phyloP scores from a whole-genome alignment of 2,113 vertebrate genomes.

The Mungos mungo region DNA sequence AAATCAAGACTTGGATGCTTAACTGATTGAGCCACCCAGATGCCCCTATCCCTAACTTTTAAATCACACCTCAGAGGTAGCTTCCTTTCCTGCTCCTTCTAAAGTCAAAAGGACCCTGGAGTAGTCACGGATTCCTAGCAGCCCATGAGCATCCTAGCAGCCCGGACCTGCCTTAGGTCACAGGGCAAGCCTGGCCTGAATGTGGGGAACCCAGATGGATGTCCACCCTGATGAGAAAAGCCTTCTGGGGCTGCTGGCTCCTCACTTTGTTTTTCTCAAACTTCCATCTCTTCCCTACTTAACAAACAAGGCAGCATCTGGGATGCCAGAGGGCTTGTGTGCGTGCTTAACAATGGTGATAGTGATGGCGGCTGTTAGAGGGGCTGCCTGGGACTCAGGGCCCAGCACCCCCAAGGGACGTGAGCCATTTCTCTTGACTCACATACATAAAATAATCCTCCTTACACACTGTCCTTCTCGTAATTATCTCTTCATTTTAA shows the following conservation, averaged over 20 bases:
- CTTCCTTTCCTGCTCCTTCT: constrained; percentile 25
- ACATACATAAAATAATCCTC: not conserved
- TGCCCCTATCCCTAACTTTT: no score
- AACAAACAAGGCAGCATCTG: not conserved
- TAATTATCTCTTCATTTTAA: not conserved
- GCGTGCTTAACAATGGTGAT: not conserved
- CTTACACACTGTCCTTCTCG: not conserved
- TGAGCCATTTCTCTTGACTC: not conserved
- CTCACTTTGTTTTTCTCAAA: not conserved
- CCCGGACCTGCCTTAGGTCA: not conserved
- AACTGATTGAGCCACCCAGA: no score
- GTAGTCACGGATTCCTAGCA: not conserved
- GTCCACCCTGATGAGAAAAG: accelerated
- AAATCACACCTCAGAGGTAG: not conserved
- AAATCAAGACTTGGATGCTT: no score
- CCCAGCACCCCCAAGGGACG: no score
- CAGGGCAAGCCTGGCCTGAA: not conserved
- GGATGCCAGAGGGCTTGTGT: not conserved
- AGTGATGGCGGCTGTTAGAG: not conserved
- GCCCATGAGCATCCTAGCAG: not conserved
- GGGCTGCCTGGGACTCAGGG: not conserved
- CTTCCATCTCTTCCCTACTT: not conserved
- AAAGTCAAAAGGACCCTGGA: not conserved
- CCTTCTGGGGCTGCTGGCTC: not conserved
- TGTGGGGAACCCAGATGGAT: not conserved